Evolutionary conservation across 1,140 invertebrate species (phyloP).

Genomic region (Lepeophtheirus salmonis): DNA sequence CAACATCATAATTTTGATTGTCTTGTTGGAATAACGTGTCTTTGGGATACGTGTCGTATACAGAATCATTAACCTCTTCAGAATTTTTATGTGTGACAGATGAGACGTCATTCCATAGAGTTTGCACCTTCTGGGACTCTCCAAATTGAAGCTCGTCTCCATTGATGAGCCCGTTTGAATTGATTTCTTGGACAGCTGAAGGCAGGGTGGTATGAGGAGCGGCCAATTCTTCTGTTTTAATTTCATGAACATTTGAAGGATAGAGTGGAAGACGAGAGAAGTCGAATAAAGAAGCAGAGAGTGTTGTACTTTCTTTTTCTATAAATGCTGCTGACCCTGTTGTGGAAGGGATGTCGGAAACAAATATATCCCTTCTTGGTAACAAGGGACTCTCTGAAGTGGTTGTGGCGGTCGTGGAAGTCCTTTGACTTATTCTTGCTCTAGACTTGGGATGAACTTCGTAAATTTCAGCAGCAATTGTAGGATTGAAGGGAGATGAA

Average conservation of each 20-base stretch:
- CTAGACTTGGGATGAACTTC: conserved; percentile 15
- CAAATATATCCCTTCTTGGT: background rate
- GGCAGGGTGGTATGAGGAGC: background rate
- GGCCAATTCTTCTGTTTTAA: background rate
- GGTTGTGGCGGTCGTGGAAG: no score
- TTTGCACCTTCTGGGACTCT: background rate
- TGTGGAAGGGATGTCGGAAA: background rate
- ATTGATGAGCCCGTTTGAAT: background rate
- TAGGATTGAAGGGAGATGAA: background rate
- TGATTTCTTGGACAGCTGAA: background rate
- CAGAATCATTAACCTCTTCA: background rate
- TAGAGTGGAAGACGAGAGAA: background rate
- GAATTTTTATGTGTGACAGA: background rate
- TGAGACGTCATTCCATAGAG: background rate
- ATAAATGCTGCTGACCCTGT: background rate
- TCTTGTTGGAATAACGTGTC: no score
- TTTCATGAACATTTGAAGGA: background rate
- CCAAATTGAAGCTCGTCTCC: background rate
- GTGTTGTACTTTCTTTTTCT: background rate
- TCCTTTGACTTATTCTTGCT: background rate
- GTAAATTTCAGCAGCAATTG: conserved; percentile 17
- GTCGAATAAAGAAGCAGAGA: background rate
- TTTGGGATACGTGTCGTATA: no score
- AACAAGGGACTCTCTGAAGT: background rate
- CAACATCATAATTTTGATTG: no score